phyloP scores from a whole-genome alignment of 2,113 vertebrate genomes.

The Urocolius indicus region DNA sequence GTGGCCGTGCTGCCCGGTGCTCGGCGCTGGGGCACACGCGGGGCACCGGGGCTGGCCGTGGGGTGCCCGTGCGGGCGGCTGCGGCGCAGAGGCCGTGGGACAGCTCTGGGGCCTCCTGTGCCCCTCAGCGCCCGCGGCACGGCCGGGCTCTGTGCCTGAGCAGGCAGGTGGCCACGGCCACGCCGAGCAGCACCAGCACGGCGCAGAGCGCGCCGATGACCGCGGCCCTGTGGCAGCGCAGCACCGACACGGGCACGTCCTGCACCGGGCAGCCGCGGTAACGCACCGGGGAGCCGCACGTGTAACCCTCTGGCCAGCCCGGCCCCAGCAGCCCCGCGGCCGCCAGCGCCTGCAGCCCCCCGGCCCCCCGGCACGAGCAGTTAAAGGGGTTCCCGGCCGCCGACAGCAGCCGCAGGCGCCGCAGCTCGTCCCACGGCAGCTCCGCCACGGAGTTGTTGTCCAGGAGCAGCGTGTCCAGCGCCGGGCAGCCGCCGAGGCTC shows the following conservation, averaged over 20 bases:
- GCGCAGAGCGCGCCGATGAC: neutral
- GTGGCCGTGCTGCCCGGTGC: no score
- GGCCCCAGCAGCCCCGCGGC: neutral
- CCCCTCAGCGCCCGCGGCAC: neutral
- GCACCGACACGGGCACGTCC: neutral
- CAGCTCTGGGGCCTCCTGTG: no score
- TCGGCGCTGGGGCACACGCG: no score
- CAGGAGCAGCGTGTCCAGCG: slow-evolving; percentile 59
- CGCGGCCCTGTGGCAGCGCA: neutral
- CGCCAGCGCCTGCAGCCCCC: neutral
- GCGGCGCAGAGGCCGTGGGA: no score
- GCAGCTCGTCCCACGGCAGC: neutral
- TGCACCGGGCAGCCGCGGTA: slow-evolving; percentile 4
- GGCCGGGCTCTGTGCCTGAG: neutral
- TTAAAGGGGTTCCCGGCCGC: slow-evolving; percentile 37
- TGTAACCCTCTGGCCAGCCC: slow-evolving; percentile 63
- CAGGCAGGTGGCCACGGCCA: neutral
- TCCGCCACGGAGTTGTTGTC: slow-evolving; percentile 63
- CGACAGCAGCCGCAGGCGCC: neutral
- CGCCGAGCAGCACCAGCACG: neutral
- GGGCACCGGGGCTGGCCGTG: no score
- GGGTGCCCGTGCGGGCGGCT: no score
- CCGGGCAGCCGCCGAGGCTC: slow-evolving; percentile 11
- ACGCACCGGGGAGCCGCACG: neutral
- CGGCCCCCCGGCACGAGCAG: slow-evolving; percentile 7